These are phyloP conservation scores for Thymelicus sylvestris DNA, from an alignment of 2,888 invertebrate species.

Conservation along the genomic window DNA sequence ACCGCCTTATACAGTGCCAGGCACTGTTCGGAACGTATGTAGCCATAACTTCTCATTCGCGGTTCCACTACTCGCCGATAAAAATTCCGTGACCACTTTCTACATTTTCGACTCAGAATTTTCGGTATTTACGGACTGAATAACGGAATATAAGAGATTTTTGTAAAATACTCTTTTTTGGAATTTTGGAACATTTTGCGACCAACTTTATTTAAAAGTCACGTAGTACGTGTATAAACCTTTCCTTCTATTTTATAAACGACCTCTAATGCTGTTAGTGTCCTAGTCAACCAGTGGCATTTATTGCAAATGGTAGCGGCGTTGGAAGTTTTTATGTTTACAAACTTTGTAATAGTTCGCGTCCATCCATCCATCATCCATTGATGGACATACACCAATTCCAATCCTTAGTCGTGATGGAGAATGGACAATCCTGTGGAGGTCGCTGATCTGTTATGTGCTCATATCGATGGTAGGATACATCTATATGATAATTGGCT, in stretches of 20 bases:
- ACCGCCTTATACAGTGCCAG: constrained; percentile 19
- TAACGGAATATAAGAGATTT: constrained; percentile 19
- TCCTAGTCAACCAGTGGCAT: too few species aligned
- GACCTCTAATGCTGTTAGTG: not conserved
- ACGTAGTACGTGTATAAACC: not conserved
- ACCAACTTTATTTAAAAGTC: constrained; percentile 1
- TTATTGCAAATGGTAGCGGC: not conserved
- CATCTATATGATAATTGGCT: too few species aligned
- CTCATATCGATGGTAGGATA: too few species aligned
- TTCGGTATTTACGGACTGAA: constrained; percentile 27
- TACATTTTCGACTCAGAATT: constrained; percentile 29
- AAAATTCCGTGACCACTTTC: constrained; percentile 36
- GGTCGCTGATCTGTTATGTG: too few species aligned
- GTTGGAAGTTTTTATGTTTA: too few species aligned
- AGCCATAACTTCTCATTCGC: constrained; percentile 35
- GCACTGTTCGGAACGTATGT: constrained; percentile 27
- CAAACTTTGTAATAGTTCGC: too few species aligned
- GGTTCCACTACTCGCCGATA: constrained; percentile 30
- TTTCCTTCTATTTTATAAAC: not conserved
- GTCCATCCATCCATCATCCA: too few species aligned
- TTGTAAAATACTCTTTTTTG: constrained; percentile 18
- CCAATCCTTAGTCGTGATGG: too few species aligned
- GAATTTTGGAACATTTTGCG: not conserved
- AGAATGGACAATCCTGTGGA: too few species aligned
- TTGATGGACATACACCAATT: too few species aligned